phyloP scores from a whole-genome alignment of 2,888 invertebrate genomes.

The Dermolepida albohirtum region DNA sequence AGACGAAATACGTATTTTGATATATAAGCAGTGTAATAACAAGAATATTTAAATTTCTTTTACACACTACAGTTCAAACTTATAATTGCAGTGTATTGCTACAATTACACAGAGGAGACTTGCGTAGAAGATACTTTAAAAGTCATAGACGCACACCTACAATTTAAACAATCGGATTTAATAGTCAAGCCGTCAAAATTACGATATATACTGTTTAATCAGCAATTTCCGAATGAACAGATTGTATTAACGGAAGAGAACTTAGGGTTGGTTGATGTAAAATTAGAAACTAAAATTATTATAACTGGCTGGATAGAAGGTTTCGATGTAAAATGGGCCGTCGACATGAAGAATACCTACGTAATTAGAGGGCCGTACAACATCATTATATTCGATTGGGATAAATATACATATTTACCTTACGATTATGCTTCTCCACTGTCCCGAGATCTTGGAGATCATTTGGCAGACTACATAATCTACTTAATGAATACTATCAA shows the following conservation, averaged over 20 bases:
- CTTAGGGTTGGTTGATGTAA: constrained; percentile 24
- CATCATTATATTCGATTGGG: constrained; percentile 41
- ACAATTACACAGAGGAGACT: constrained; percentile 39
- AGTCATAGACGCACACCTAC: constrained; percentile 20
- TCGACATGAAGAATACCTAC: constrained; percentile 40
- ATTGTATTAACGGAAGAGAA: constrained; percentile 29
- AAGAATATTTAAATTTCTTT: no score
- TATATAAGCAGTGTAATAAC: no score
- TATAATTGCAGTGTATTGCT: constrained; percentile 26
- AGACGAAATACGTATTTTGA: no score
- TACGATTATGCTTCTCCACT: constrained; percentile 34
- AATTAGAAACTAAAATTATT: constrained; percentile 42
- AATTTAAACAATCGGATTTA: constrained; percentile 20
- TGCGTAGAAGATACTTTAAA: constrained; percentile 33
- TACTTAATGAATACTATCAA: constrained; percentile 22
- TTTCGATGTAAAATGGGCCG: constrained; percentile 37
- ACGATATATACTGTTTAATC: constrained; percentile 37
- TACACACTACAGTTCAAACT: no score
- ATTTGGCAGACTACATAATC: constrained; percentile 38
- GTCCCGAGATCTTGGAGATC: constrained; percentile 26
- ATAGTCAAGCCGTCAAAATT: constrained; percentile 24
- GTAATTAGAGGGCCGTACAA: constrained; percentile 35
- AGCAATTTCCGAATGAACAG: constrained; percentile 25
- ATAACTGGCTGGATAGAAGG: constrained; percentile 42
- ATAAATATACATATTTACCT: constrained; percentile 38